These are phyloP conservation scores for Magallana angulata DNA, from an alignment of 1,140 invertebrate species.

Conservation along the genomic window DNA sequence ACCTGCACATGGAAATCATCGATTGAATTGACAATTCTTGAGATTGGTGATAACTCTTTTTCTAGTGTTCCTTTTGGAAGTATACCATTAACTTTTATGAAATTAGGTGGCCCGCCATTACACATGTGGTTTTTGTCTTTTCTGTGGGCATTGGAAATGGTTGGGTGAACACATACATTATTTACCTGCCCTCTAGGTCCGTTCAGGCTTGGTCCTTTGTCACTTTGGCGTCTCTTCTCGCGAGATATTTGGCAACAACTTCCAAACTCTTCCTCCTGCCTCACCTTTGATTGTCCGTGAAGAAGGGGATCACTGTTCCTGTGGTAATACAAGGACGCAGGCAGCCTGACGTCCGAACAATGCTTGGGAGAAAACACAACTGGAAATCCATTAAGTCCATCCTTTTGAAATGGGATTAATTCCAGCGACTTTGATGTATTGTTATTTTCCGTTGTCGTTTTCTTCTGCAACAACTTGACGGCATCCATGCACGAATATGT, in stretches of 20 bases:
- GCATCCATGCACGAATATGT: slow-evolving; percentile 26
- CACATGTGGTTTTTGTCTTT: slow-evolving; percentile 21
- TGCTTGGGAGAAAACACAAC: slow-evolving; percentile 18
- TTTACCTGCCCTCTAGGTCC: background rate
- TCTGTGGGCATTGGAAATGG: slow-evolving; percentile 3
- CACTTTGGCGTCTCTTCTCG: slow-evolving; percentile 20
- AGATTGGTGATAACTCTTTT: slow-evolving; percentile 15
- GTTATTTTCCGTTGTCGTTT: slow-evolving; percentile 32
- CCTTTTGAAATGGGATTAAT: slow-evolving; percentile 14
- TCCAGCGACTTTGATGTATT: slow-evolving; percentile 40
- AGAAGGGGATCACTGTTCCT: slow-evolving; percentile 36
- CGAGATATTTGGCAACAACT: slow-evolving; percentile 16
- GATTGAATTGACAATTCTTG: slow-evolving; percentile 3
- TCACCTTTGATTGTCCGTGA: background rate
- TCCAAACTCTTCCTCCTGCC: slow-evolving; percentile 28
- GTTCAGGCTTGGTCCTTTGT: background rate
- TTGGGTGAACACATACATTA: slow-evolving; percentile 22
- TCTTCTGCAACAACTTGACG: slow-evolving; percentile 25
- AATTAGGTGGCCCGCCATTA: slow-evolving; percentile 4
- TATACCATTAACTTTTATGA: background rate
- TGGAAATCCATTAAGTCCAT: background rate
- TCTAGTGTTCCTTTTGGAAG: slow-evolving; percentile 27
- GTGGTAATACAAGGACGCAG: slow-evolving; percentile 35
- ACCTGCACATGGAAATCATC: slow-evolving; percentile 13
- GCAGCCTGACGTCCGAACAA: slow-evolving; percentile 30